phyloP scores from a whole-genome alignment of 2,797 vertebrate genomes.

The Macropus fuliginosus region DNA sequence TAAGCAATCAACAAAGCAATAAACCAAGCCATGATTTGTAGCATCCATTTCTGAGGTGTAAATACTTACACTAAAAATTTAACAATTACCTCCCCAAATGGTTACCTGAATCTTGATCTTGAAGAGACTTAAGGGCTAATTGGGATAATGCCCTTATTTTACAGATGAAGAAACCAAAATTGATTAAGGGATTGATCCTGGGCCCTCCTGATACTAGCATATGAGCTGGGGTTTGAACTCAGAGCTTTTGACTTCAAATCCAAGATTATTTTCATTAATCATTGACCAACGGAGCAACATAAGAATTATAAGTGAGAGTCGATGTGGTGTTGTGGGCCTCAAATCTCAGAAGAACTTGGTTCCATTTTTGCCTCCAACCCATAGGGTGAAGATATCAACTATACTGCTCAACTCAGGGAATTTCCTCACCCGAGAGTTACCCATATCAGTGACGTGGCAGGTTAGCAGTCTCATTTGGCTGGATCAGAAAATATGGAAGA shows the following conservation, averaged over 20 bases:
- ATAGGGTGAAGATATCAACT: not conserved
- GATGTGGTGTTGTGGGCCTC: not conserved
- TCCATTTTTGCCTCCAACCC: not conserved
- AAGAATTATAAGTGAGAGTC: not conserved
- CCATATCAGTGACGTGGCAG: not conserved
- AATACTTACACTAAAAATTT: not conserved
- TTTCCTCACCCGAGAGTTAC: not conserved
- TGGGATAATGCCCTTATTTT: not conserved
- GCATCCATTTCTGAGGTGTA: not conserved
- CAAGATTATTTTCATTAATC: not conserved
- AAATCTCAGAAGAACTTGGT: not conserved
- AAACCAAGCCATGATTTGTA: not conserved
- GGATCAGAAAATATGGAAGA: not conserved
- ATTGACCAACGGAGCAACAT: not conserved
- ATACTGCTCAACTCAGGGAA: not conserved
- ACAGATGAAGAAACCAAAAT: not conserved
- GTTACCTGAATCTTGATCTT: not conserved
- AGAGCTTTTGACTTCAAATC: not conserved
- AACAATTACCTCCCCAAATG: not conserved
- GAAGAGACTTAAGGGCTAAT: not conserved
- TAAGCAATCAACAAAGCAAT: not conserved
- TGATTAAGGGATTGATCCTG: not conserved
- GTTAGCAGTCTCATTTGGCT: not conserved
- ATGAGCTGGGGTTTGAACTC: not conserved
- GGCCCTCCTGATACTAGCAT: not conserved